Evolutionary conservation across 2,888 invertebrate genomes (phyloP), one percentile per base, ranked within the genome.

Genomic region (Sphaeridia pumilis): DNA sequence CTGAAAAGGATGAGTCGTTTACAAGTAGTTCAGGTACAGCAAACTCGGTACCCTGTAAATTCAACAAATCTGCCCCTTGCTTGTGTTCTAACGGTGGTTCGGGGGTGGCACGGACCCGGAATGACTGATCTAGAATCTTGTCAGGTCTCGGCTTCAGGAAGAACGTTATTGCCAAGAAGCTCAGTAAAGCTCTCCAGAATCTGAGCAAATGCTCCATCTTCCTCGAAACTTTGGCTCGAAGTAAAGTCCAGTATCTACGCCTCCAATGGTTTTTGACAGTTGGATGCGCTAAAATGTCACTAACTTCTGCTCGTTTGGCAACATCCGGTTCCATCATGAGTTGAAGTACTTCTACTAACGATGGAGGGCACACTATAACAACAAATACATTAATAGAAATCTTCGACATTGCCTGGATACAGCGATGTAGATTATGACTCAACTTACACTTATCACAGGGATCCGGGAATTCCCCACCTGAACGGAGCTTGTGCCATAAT

Each of bases 401-500:
- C 17, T 14, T 46, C 5, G 28, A 25, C 45, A 3, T 48, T 38
- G 26, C 35, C 36, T 22, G 3, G 7, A 21, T n/a, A 17, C 41
- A 12, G 5, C 10, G 31, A 7, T 10, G 10, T 27, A 46, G 36
- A 48, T 41, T 20, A 28, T 31, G 34, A 25, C 38, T 38, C 17
- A 22, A 52, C 68, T 67, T 63, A 74, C 74, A 63, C 63, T 70
- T 67, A 4, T 70, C 67, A 59, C 73, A 70, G 52, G 71, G 70
- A 17, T 73, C 71, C 2, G 80, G 79, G 24, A 79, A 68, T 2
- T 71, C 67, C n/a, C 49, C 55, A 20, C 78, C 76, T 45, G 71
- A 70, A 21, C 83, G 69, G 24, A 84, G 68, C 47, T 75, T 69
- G 63, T 82, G 82, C 85, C 85, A 86, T 25, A 78, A 70, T 0